Base-by-base conservation (phyloP, 2,113 vertebrate species). In the Aptenodytes patagonicus region DNA sequence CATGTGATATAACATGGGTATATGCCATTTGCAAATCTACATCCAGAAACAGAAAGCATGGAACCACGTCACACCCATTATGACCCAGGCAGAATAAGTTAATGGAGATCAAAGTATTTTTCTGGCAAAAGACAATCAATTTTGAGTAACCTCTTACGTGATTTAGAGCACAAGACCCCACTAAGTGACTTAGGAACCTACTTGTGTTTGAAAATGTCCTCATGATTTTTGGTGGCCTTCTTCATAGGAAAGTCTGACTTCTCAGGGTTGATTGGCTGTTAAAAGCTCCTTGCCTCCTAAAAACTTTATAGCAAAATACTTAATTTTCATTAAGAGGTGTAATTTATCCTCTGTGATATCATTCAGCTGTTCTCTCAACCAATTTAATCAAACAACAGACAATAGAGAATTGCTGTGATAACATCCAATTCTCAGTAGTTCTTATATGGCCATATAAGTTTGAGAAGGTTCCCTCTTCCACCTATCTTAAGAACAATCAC, bases 361-460 rank as follows among this genome's bases (percentile, higher is more conserved):
- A 11, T 25, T 3, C 17, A 64, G 22, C 62, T 89, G 13, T 55
- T 80, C 15, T 57, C 34, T 34, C 47, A 71, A 88, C 55, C 8
- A 36, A 32, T 62, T 60, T 52, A 21, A 49, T 40, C 36, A 54
- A 70, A 61, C 14, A 73, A 16, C 4, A 32, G 13, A 14, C 7
- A 3, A 47, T 2, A 58, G 34, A 75, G 31, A 44, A 76, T 64
- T 1, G 2, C 21, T 49, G 5, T 15, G 9, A n/a, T 69, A 29
- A 71, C 9, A 46, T 55, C 3, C 1, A 26, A 19, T 38, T 68
- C 52, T 75, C 28, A 54, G 7, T 60, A 70, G 13, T 17, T 34
- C 6, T 88, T 49, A 55, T 4, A 46, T 1, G 2, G 4, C 14
- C n/a, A 17, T 55, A 3, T 3, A 42, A 19, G 2, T 78, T 57